These are phyloP conservation scores for Alfaro cultratus DNA, from an alignment of 2,797 vertebrate species.

Conservation along the genomic window DNA sequence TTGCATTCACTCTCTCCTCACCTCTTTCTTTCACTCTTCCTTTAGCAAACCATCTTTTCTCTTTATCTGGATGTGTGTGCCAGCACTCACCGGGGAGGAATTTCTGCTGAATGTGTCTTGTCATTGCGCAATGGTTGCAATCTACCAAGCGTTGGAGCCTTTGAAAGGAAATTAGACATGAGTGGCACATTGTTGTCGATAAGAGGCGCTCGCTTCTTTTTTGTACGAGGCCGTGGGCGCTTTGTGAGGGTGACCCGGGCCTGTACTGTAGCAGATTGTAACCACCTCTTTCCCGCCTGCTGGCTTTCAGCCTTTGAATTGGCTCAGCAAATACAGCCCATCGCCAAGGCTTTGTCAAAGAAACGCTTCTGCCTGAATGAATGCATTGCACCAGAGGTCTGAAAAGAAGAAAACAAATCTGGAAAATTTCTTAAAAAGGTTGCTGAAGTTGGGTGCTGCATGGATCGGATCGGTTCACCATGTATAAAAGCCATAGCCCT, in stretches of 20 bases:
- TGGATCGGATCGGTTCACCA: neutral
- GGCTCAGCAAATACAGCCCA: constrained; percentile 74
- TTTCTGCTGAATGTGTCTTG: constrained; percentile 71
- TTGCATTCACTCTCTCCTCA: constrained; percentile 67
- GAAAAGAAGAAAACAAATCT: neutral
- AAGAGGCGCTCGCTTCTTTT: constrained; percentile 72
- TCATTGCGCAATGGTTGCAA: constrained; percentile 70
- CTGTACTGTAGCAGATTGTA: constrained; percentile 52
- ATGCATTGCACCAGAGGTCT: constrained; percentile 46
- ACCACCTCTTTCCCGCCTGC: constrained; percentile 57
- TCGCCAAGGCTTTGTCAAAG: constrained; percentile 65
- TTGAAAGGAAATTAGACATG: constrained; percentile 74
- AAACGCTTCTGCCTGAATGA: constrained; percentile 60
- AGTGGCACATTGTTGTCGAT: constrained; percentile 76
- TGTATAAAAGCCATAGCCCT: neutral
- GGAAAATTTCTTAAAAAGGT: constrained; percentile 42
- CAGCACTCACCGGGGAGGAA: constrained; percentile 65
- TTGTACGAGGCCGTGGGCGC: constrained; percentile 57
- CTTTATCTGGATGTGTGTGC: constrained; percentile 73
- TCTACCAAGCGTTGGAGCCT: constrained; percentile 63
- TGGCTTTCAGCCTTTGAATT: constrained; percentile 62
- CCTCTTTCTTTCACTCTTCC: constrained; percentile 60
- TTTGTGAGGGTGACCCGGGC: constrained; percentile 73
- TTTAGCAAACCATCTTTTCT: constrained; percentile 59
- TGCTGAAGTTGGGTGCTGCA: constrained; percentile 11